Base-by-base conservation (phyloP, 2,888 invertebrate species). In the Drosophila greeni region DNA sequence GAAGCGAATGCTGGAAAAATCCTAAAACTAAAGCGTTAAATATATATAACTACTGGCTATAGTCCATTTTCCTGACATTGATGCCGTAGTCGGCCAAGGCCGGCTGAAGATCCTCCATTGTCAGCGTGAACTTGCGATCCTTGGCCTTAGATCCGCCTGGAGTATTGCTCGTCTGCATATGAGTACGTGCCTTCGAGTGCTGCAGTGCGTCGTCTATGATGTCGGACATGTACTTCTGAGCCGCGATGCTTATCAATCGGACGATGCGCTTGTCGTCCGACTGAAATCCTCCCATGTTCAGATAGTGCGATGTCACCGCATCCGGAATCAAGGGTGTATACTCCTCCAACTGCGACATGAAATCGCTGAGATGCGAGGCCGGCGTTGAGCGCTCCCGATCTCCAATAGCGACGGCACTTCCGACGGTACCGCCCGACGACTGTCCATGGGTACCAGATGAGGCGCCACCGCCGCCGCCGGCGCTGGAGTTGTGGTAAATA, bases 141-240 rank as follows among this genome's bases (percentile, higher is more conserved):
- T 95, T 86, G 40, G 79, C 91, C 67, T 78, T 80, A 0, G 75
- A 69, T 16, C 75, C 78, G 1, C 78, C 78, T 0, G 78, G 78
- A 4, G 75, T 68, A 11, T 12, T 52, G 0, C 73, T 43, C 29
- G 68, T 78, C 47, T 82, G 82, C 78, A 78, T 65, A 29, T 78
- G 78, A 2, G 93, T 92, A 40, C 97, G 91, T 89, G 98, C 96
- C 88, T 98, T 98, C 88, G 97, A 98, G 87, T 98, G 98, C 85
- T 98, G 98, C 39, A 99, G 90, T 0, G 98, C 97, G 90, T 99
- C 99, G 83, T 97, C 97, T 0, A 97, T 97, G 66, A 99, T 95
- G 88, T 99, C 99, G 0, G 98, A 98, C 59, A 99, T 94, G 87
- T 98, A 99, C 88, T 99, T 99, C 88, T 99, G 99, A 0, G 97